A percentile compares a stretch with the other conserved stretches of the same genome.
Conservation (phyloP, 2,113 vertebrate species). For the Corydoras maculifer region DNA sequence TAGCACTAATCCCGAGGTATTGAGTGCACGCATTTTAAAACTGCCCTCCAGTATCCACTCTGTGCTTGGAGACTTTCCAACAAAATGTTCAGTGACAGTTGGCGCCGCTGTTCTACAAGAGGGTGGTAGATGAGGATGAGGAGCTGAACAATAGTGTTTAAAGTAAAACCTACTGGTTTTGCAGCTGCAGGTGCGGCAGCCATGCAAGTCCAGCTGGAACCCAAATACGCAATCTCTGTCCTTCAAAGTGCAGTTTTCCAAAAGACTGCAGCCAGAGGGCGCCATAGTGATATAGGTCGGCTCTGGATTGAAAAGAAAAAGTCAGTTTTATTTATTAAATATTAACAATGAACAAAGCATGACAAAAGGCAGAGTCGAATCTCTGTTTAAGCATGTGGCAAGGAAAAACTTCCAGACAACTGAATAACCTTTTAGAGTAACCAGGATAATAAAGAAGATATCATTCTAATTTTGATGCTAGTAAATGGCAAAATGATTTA, state of each 20-base stretch:
- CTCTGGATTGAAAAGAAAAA: slow-evolving; percentile 56
- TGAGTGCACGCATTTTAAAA: slow-evolving; percentile 11
- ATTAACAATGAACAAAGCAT: too few species aligned
- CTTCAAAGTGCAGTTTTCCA: slow-evolving; percentile 74
- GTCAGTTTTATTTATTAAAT: slow-evolving; percentile 12
- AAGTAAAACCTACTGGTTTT: slow-evolving; percentile 67
- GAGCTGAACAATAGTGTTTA: not conserved
- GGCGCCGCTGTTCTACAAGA: slow-evolving; percentile 1
- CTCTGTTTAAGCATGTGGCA: too few species aligned
- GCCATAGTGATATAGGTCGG: slow-evolving; percentile 84
- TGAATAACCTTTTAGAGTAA: too few species aligned
- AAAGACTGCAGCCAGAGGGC: slow-evolving; percentile 69
- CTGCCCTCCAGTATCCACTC: slow-evolving; percentile 27
- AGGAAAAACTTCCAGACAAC: too few species aligned
- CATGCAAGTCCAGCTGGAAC: slow-evolving; percentile 71
- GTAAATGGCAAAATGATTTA: too few species aligned
- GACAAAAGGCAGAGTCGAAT: too few species aligned
- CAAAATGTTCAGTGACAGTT: slow-evolving; percentile 25
- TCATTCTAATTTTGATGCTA: too few species aligned
- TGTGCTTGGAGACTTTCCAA: slow-evolving; percentile 21
- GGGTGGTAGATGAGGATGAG: slow-evolving; percentile 3
- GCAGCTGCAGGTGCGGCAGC: slow-evolving; percentile 79
- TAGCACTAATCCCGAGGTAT: slow-evolving; percentile 15
- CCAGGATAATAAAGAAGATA: too few species aligned
- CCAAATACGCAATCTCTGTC: slow-evolving; percentile 75